Evolutionary conservation across 2,888 invertebrate species (phyloP), one percentile per base, ranked within the genome.

Genomic region (Epiperipatus broadwayi): DNA sequence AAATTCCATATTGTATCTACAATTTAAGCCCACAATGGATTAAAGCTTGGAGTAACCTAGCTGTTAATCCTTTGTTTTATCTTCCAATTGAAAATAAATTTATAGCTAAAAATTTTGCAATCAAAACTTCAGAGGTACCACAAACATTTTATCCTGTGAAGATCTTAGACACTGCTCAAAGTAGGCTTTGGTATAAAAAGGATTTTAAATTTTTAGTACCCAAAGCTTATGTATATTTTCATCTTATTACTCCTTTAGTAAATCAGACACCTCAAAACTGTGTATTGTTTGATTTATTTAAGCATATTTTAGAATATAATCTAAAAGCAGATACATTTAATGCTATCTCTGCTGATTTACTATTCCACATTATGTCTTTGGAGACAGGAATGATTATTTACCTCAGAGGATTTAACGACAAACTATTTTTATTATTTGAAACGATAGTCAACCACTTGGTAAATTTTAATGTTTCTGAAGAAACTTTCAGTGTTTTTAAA

Each of bases 181-280:
- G 66, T 32, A 79, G 81, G 56, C 54, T 85, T 34, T 87, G 81
- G 81, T 80, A 77, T 59, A 74, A 76, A 48, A 73, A 74, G 18
- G 87, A 87, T 57, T 70, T 72, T 47, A 79, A 76, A 55, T 87
- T 83, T 56, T 65, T 72, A 27, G 65, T 80, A 35, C 87, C 87
- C 0, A 73, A 74, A 30, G 78, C 78, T 43, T n/a, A n/a, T n/a
- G n/a, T n/a, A n/a, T n/a, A n/a, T n/a, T n/a, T n/a, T n/a, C n/a
- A n/a, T n/a, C n/a, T n/a, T n/a, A 46, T 48, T 38, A 49, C 49
- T 14, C 76, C 79, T 3, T 54, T 73, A 16, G 66, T 71, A 8
- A 55, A 69, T 32, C 65, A 69, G 43, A 69, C 71, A 33, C 66
- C 73, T 0, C 65, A 70, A 52, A 73, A 72, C 76, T 78, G 65